phyloP scores from a whole-genome alignment of 2,113 vertebrate genomes.

The Mus spicilegus region DNA sequence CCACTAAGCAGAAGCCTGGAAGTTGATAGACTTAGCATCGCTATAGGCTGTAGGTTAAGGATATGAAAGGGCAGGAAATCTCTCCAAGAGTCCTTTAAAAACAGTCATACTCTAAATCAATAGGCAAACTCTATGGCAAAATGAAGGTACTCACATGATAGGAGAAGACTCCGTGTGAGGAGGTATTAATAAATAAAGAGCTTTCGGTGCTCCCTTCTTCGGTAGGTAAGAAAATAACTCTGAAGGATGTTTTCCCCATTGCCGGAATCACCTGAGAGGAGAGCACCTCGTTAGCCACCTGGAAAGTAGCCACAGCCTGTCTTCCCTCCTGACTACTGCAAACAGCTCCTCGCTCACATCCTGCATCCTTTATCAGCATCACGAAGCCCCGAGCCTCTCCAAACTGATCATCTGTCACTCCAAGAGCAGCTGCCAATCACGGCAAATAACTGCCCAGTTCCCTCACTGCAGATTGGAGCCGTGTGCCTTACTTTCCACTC shows the following conservation, averaged over 20 bases:
- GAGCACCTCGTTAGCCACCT: constrained; percentile 4
- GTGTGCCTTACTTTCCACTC: neutral
- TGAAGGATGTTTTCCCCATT: constrained; percentile 95
- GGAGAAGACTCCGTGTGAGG: constrained; percentile 93
- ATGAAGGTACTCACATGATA: constrained; percentile 90
- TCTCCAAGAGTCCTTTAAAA: neutral
- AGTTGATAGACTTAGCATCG: too few relatives aligned
- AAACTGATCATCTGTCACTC: neutral
- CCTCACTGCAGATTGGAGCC: neutral
- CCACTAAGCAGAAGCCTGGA: neutral
- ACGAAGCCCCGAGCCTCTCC: neutral
- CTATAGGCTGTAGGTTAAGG: neutral
- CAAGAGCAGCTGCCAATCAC: neutral
- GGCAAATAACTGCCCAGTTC: neutral
- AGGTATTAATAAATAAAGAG: constrained; percentile 99
- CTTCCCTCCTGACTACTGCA: neutral
- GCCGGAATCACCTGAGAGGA: constrained; percentile 94
- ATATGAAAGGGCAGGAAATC: neutral
- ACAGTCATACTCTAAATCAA: neutral
- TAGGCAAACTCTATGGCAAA: neutral
- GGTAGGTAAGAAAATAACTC: constrained; percentile 96
- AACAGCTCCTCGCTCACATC: neutral
- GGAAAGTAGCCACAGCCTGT: neutral
- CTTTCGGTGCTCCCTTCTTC: constrained; percentile 96
- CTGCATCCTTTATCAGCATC: neutral